Evolutionary conservation across 1,140 invertebrate species (phyloP).

Genomic region (Heliothis subflexa): DNA sequence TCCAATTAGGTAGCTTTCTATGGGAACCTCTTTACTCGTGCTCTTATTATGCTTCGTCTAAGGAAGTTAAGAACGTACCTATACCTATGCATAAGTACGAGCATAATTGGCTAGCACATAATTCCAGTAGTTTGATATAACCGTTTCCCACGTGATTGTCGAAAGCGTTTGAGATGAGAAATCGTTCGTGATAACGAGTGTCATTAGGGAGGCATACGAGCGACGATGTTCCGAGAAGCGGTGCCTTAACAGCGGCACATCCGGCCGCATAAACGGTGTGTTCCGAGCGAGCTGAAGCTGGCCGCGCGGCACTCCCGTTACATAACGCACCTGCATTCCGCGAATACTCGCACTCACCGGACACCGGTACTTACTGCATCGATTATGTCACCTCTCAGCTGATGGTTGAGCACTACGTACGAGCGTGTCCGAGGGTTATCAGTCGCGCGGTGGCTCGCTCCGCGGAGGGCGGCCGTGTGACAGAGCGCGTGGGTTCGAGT

Average conservation of each 20-base stretch:
- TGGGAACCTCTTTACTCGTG: conserved; percentile 39
- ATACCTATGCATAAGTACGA: conserved; percentile 41
- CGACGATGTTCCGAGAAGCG: conserved; percentile 48
- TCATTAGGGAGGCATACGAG: conserved; percentile 34
- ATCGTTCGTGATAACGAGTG: conserved; percentile 39
- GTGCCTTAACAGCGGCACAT: conserved; percentile 49
- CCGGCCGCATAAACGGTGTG: conserved; percentile 44
- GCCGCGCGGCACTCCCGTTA: conserved; percentile 70
- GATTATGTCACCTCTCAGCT: conserved; percentile 84
- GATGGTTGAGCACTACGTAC: conserved; percentile 73
- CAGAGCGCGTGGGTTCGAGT: conserved; percentile 59
- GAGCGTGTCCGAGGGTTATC: conserved; percentile 59
- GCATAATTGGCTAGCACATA: conserved; percentile 18
- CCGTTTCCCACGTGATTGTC: conserved; percentile 13
- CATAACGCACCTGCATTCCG: conserved; percentile 78
- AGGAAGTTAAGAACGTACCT: conserved; percentile 51
- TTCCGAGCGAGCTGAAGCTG: conserved; percentile 13
- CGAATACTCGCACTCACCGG: conserved; percentile 66
- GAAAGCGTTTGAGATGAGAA: conserved; percentile 25
- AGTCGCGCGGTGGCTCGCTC: conserved; percentile 63
- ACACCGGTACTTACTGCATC: conserved; percentile 82
- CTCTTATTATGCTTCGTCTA: conserved; percentile 44
- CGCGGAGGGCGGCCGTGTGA: conserved; percentile 61
- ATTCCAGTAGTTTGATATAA: conserved; percentile 25
- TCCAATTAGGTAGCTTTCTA: conserved; percentile 61